Conservation (phyloP, 2,113 vertebrate genomes). For the Phyllostomus hastatus region DNA sequence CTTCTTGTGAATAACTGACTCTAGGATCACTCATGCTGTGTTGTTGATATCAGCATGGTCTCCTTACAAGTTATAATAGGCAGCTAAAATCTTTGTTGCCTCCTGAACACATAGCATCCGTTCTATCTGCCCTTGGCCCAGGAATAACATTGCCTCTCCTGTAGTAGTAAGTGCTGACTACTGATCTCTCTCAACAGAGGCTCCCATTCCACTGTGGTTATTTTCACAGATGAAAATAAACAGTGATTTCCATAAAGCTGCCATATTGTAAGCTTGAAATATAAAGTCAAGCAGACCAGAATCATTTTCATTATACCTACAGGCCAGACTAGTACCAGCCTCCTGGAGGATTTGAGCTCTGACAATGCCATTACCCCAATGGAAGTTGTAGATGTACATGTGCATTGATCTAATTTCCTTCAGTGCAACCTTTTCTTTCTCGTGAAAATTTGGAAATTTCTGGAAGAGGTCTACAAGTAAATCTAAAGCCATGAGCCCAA, state of each 20-base stretch:
- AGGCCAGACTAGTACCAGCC: slow-evolving; percentile 87
- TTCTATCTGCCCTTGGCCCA: slow-evolving; percentile 88
- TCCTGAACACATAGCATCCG: slow-evolving; percentile 90
- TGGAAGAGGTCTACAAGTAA: slow-evolving; percentile 84
- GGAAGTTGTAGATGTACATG: slow-evolving; percentile 91
- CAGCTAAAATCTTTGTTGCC: slow-evolving; percentile 85
- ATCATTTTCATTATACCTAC: slow-evolving; percentile 84
- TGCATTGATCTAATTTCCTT: slow-evolving; percentile 92
- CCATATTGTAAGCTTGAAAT: slow-evolving; percentile 90
- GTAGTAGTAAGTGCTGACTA: slow-evolving; percentile 89
- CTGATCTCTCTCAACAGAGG: slow-evolving; percentile 85
- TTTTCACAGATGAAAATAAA: slow-evolving; percentile 92
- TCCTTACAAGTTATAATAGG: slow-evolving; percentile 86
- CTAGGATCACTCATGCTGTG: slow-evolving; percentile 92
- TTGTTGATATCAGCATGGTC: slow-evolving; percentile 88
- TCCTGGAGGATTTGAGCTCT: slow-evolving; percentile 91
- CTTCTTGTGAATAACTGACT: slow-evolving; percentile 91
- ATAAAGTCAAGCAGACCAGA: slow-evolving; percentile 85
- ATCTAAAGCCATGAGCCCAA: slow-evolving; percentile 87
- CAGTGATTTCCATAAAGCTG: slow-evolving; percentile 90
- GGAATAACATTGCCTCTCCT: slow-evolving; percentile 89
- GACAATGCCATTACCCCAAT: slow-evolving; percentile 90
- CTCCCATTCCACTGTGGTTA: slow-evolving; percentile 90
- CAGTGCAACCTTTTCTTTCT: slow-evolving; percentile 87
- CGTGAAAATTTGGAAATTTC: slow-evolving; percentile 88